Evolutionary conservation across 53 echinoderm and acorn worm genomes (phyloP), one percentile per base, ranked within the genome.

Genomic region (Paracentrotus lividus): DNA sequence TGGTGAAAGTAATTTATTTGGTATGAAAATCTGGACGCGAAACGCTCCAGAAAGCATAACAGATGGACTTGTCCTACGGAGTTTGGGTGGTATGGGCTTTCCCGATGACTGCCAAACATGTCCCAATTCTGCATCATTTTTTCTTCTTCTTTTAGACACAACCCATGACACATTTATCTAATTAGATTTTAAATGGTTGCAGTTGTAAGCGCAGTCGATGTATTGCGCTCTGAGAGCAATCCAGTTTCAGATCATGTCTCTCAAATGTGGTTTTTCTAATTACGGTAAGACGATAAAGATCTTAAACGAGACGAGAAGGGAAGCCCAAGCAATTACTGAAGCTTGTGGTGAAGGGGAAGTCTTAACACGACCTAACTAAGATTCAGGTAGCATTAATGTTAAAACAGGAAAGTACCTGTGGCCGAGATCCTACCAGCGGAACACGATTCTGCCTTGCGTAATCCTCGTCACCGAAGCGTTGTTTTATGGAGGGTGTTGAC

Each of bases 41-140:
- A 86, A 86, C 86, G 86, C 86, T 86, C 86, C 86, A 86, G 86
- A 86, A 86, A 86, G 86, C 86, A 86, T 86, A 86, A 86, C 86
- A 86, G 86, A 86, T 86, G 86, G 86, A 86, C 57, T 55, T 47
- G 33, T n/a, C 44, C 24, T 45, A 8, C 47, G n/a, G 81, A 78
- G n/a, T 78, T 78, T 78, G 45, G 45, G 23, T 45, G 45, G 81
- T 24, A 47, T 14, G 47, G 81, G n/a, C 44, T 47, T 47, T 38
- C 72, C 40, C 40, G 40, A 40, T 81, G 36, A 18, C 21, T 72
- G 72, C 18, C 81, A 81, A 81, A 81, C 38, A 72, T 5, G 36
- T 32, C 40, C 40, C 18, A 9, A 10, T 72, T 26, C 81, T 24
- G 10, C 26, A 24, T 47, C 81, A 45, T 2, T 81, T 81, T 81